These are phyloP conservation scores for Hirudinaria manillensis DNA, from an alignment of 2,888 invertebrate species.

Conservation along the genomic window DNA sequence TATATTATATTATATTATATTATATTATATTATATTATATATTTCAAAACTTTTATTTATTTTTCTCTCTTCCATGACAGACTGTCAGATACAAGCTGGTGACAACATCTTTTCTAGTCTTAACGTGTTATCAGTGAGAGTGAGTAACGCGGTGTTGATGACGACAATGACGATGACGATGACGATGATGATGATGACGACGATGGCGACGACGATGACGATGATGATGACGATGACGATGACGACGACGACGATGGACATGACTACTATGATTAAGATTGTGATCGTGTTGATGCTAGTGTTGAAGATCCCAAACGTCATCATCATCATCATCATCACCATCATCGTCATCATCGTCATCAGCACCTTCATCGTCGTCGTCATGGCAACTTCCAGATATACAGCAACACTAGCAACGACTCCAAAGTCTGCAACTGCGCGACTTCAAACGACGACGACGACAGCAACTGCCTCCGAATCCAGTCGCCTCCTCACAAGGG, in stretches of 20 bases:
- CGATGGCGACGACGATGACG: constrained; percentile 24
- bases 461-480: too few species aligned
- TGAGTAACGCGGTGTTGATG: constrained; percentile 19
- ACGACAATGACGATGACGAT: constrained; percentile 13
- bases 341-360: constrained; percentile 20
- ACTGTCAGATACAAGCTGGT: too few species aligned
- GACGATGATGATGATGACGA: constrained; percentile 21
- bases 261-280: constrained; percentile 12
- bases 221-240: constrained; percentile 21
- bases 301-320: constrained; percentile 6
- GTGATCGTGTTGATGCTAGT: neutral
- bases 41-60: too few species aligned
- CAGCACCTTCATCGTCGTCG: constrained; percentile 8
- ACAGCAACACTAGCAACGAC: too few species aligned
- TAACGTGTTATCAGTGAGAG: neutral
- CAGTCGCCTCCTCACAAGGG: neutral
- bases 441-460: too few species aligned
- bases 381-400: neutral
- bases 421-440: too few species aligned
- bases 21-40: too few species aligned
- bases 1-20: too few species aligned
- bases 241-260: neutral
- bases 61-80: too few species aligned
- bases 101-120: too few species aligned
- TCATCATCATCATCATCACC: constrained; percentile 4